These are phyloP conservation scores for Allobates femoralis DNA, from an alignment of 2,797 vertebrate species.

Conservation along the genomic window DNA sequence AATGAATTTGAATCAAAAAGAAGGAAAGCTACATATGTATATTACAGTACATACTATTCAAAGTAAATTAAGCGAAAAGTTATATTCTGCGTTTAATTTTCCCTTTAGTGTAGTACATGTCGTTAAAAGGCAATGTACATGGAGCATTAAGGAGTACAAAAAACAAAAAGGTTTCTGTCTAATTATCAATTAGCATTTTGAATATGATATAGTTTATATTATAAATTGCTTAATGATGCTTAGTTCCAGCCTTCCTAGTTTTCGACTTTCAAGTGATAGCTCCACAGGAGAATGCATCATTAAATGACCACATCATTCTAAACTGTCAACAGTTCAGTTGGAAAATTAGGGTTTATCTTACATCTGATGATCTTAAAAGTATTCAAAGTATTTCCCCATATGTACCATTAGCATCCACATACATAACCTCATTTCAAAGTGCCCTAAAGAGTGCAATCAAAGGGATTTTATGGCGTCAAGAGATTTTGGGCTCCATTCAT, in stretches of 20 bases:
- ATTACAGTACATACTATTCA: slow-evolving; percentile 7
- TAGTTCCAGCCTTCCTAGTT: not conserved
- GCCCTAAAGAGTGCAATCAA: no score
- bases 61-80: slow-evolving; percentile 27
- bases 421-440: not conserved
- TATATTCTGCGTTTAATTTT: slow-evolving; percentile 18
- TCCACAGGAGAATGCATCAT: not conserved
- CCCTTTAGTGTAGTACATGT: not conserved
- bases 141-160: not conserved
- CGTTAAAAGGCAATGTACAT: slow-evolving; percentile 14
- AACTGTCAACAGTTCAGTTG: not conserved
- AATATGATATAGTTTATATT: not conserved
- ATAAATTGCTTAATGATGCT: slow-evolving; percentile 3
- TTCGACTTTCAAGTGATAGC: not conserved
- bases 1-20: slow-evolving; percentile 1
- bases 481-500: not conserved
- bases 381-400: not conserved
- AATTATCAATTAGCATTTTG: not conserved
- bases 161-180: slow-evolving; percentile 29
- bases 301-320: not conserved
- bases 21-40: not conserved
- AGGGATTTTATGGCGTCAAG: not conserved
- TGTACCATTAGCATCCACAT: not conserved
- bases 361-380: not conserved
- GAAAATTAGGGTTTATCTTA: not conserved